Evolutionary conservation across 2,888 invertebrate genomes (phyloP).

Genomic region (Mythimna ferrago): DNA sequence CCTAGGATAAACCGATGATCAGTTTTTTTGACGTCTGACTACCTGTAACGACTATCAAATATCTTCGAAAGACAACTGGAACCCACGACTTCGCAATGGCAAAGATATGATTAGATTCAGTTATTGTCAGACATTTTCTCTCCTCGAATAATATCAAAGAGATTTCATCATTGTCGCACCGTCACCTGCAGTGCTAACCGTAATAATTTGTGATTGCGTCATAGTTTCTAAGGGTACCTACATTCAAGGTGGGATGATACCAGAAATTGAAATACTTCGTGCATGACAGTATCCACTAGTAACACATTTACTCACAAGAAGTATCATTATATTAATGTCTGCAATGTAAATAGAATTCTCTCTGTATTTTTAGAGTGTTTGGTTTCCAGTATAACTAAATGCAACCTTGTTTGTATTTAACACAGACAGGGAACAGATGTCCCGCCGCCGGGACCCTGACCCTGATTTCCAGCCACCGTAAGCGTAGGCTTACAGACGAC

Average conservation of each 20-base stretch:
- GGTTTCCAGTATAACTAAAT: too few species aligned
- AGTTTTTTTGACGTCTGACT: too few species aligned
- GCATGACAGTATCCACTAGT: conserved; percentile 4
- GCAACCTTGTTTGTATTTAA: too few species aligned
- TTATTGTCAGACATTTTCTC: neutral
- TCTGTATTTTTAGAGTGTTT: neutral
- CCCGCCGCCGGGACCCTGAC: too few species aligned
- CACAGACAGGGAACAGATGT: too few species aligned
- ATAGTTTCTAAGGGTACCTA: neutral
- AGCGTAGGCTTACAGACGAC: too few species aligned
- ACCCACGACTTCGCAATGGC: too few species aligned
- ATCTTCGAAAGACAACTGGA: too few species aligned
- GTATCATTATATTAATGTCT: neutral
- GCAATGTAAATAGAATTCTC: conserved; percentile 3
- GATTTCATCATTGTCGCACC: neutral
- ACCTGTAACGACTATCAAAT: too few species aligned
- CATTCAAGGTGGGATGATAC: conserved; percentile 18
- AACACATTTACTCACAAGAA: conserved; percentile 16
- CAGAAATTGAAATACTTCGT: conserved; percentile 42
- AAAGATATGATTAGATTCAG: neutral
- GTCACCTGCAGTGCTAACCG: neutral
- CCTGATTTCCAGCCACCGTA: too few species aligned
- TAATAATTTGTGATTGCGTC: conserved; percentile 1
- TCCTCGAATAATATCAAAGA: too few species aligned
- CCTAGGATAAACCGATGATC: too few species aligned